Conservation (phyloP, 2,113 vertebrate species). For the Thermophis baileyi region DNA sequence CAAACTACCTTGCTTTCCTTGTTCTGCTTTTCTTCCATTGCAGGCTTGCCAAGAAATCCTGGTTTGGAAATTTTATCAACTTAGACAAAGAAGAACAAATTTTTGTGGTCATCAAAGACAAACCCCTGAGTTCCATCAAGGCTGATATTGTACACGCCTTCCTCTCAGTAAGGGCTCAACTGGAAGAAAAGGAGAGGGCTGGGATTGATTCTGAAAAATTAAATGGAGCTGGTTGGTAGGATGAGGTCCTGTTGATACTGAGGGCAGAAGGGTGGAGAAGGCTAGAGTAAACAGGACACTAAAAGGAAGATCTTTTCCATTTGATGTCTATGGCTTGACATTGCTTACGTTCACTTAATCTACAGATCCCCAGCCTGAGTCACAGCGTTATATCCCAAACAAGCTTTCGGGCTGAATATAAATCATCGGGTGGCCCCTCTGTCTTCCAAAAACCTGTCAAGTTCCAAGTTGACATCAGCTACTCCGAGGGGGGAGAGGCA, state of each 20-base stretch:
- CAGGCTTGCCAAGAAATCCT: slow-evolving; percentile 90
- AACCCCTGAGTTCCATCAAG: slow-evolving; percentile 91
- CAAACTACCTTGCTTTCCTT: neutral
- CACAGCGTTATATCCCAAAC: slow-evolving; percentile 93
- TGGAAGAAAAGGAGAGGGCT: no score
- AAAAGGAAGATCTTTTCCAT: neutral
- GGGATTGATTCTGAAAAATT: no score
- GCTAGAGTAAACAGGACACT: neutral
- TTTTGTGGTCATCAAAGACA: slow-evolving; percentile 90
- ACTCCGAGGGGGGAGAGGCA: slow-evolving; percentile 83
- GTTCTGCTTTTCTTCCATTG: neutral
- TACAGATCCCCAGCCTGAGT: slow-evolving; percentile 90
- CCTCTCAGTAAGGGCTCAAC: slow-evolving; percentile 76
- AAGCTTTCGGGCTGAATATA: slow-evolving; percentile 91
- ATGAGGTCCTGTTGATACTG: neutral
- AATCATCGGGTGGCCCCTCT: slow-evolving; percentile 85
- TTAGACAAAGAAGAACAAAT: slow-evolving; percentile 93
- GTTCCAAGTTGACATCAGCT: slow-evolving; percentile 92
- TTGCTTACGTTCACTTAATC: slow-evolving; percentile 7
- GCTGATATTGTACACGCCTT: slow-evolving; percentile 93
- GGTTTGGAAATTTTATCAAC: slow-evolving; percentile 93
- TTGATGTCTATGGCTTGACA: neutral
- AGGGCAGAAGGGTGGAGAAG: neutral
- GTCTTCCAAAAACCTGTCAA: slow-evolving; percentile 95
- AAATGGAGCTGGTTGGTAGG: no score